These are phyloP conservation scores for Polydrusus cervinus DNA, from an alignment of 2,888 invertebrate genomes.

Conservation along the genomic window DNA sequence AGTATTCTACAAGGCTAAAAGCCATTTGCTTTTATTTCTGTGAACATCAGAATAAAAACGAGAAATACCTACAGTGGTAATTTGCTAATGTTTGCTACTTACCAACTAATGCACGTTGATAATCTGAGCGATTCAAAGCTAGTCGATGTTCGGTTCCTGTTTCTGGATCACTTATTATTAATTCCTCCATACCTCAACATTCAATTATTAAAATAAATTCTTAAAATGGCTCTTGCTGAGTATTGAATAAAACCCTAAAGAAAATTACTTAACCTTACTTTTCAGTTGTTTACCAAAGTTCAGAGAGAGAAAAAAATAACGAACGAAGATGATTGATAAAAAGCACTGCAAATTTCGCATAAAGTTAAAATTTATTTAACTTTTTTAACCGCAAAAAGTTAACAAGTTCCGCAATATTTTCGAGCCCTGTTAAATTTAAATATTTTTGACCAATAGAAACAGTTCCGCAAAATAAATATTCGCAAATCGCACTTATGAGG, in stretches of 20 bases:
- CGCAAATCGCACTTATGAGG: slow-evolving; percentile 1
- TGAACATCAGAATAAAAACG: slow-evolving; percentile 1
- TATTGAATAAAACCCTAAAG: not conserved
- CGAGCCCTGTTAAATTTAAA: not conserved
- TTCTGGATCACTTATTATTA: slow-evolving; percentile 1
- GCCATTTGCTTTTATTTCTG: not conserved
- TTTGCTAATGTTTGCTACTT: slow-evolving; percentile 1
- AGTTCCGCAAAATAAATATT: not conserved
- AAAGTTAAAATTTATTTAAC: not conserved
- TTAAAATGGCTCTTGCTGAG: not conserved
- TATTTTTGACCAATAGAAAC: not conserved
- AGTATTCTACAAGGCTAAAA: not conserved
- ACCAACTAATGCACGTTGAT: slow-evolving; percentile 1
- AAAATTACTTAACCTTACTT: slow-evolving; percentile 1
- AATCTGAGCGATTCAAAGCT: slow-evolving; percentile 1
- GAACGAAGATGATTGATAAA: not conserved
- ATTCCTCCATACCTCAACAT: not conserved
- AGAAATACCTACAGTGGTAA: not conserved
- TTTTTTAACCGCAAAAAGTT: not conserved
- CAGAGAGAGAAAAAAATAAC: not conserved
- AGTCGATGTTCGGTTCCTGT: slow-evolving; percentile 1
- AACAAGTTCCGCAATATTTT: not conserved
- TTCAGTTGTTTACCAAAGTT: not conserved
- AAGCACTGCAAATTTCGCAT: not conserved
- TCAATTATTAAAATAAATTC: not conserved